Base-by-base conservation (phyloP, 2,888 invertebrate species). In the Clepsis dumicolana region DNA sequence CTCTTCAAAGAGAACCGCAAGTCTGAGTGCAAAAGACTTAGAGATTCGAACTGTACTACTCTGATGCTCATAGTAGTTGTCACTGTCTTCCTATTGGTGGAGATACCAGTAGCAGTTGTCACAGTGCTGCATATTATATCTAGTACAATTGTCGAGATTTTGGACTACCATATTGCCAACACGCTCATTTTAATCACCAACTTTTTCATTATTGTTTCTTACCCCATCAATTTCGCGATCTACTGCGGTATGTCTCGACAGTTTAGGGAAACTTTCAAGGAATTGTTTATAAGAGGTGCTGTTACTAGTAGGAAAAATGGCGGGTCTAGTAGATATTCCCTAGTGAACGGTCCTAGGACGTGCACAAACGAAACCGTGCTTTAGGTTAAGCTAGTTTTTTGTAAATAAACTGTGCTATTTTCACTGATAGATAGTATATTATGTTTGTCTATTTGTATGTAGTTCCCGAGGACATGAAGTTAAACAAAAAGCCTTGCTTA, bases 231-330 rank as follows among this genome's bases (percentile, higher is more conserved):
- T 87, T 98, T 99, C 81, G 98, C 98, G 70, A 98, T 98, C 74
- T 99, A 99, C 83, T 98, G 98, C 85, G 98, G 98, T 24, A 99
- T 99, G 99, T 98, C 98, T 35, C 94, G 98, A 35, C 98, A 98
- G 85, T 99, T 99, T 87, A 94, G 99, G 61, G 98, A 98, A 85
- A 98, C 98, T 0, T 99, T 99, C 86, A 97, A 97, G 80, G 97
- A 96, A 79, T 84, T 96, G 7, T 98, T 98, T 82, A 95, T 97
- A 52, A 87, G 95, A 54, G 95, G 94, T 0, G 94, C 94, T 1
- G 94, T 94, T 0, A 94, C 95, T 3, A 95, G 95, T 75, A 94
- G 95, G 76, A 95, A 95, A 77, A 96, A 96, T 74, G 95, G 95
- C 2, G 95, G 95, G 0, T 96, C 97, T 0, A 96, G 97, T 60